Evolutionary conservation across 2,113 vertebrate species (phyloP).

Genomic region (Amphilophus citrinellus): DNA sequence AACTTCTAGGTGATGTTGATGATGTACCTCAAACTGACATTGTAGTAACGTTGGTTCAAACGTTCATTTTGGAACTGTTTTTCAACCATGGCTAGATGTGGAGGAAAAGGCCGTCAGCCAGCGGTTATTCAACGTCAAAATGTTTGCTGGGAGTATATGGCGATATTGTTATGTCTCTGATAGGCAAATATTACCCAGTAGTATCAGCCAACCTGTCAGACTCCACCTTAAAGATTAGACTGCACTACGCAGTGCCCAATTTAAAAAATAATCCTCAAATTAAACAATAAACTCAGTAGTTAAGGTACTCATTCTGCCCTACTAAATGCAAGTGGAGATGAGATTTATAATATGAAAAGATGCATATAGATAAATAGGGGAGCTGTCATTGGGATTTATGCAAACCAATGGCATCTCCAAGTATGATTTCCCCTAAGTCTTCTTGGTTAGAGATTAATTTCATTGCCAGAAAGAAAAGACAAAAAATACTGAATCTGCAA

Average conservation of each 20-base stretch:
- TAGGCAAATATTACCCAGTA: neutral
- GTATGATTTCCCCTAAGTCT: conserved; percentile 8
- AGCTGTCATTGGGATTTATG: conserved; percentile 8
- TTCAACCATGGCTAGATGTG: too few relatives aligned
- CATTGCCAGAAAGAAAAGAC: conserved; percentile 14
- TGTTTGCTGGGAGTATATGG: neutral
- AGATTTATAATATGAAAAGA: conserved; percentile 1
- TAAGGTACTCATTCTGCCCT: neutral
- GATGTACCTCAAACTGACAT: neutral
- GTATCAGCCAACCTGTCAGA: neutral
- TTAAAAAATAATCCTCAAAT: neutral
- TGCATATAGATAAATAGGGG: neutral
- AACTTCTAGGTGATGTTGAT: too few relatives aligned
- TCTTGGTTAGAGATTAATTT: conserved; percentile 24
- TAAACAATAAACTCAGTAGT: neutral
- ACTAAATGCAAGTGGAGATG: neutral
- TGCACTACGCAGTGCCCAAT: neutral
- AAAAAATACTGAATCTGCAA: conserved; percentile 27
- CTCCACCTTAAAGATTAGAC: neutral
- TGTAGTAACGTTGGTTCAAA: neutral
- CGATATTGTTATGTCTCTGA: neutral
- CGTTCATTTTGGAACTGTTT: neutral
- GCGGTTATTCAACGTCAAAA: neutral
- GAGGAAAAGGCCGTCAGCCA: too few relatives aligned
- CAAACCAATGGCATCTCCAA: neutral